These are phyloP conservation scores for Otus sunia DNA, from an alignment of 2,113 vertebrate genomes.

Conservation along the genomic window DNA sequence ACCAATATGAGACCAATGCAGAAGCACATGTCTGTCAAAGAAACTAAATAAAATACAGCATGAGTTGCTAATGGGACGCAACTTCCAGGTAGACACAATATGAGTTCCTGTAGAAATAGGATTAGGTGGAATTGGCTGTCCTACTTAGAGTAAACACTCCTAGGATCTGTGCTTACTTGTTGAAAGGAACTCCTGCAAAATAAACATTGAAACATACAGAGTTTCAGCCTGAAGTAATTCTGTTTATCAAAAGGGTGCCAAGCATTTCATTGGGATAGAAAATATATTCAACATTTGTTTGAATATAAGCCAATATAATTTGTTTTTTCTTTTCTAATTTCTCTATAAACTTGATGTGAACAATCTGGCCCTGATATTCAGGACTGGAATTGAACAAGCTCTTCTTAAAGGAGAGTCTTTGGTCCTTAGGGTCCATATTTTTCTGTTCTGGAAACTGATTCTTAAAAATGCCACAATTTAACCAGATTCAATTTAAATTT, in stretches of 20 bases:
- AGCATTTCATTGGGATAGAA: not conserved
- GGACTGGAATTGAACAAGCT: not conserved
- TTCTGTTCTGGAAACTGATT: not conserved
- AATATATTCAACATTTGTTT: not conserved
- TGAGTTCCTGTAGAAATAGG: not conserved
- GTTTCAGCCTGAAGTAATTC: not conserved
- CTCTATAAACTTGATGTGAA: not conserved
- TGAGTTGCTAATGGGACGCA: not conserved
- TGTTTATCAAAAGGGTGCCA: not conserved
- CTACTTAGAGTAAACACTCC: not conserved
- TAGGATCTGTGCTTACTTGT: not conserved
- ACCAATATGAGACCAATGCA: not conserved
- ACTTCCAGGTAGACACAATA: not conserved
- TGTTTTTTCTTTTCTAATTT: not conserved
- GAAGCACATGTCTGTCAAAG: not conserved
- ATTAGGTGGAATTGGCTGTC: not conserved
- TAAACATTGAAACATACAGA: not conserved
- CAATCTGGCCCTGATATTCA: not conserved
- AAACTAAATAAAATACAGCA: not conserved
- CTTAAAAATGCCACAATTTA: not conserved
- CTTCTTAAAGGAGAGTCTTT: not conserved
- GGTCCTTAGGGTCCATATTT: not conserved
- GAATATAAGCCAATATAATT: not conserved
- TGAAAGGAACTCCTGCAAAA: not conserved
- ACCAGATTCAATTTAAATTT: not conserved